Evolutionary conservation across 1,140 invertebrate species (phyloP), one percentile per base, ranked within the genome.

Genomic region (Bombus turneri): DNA sequence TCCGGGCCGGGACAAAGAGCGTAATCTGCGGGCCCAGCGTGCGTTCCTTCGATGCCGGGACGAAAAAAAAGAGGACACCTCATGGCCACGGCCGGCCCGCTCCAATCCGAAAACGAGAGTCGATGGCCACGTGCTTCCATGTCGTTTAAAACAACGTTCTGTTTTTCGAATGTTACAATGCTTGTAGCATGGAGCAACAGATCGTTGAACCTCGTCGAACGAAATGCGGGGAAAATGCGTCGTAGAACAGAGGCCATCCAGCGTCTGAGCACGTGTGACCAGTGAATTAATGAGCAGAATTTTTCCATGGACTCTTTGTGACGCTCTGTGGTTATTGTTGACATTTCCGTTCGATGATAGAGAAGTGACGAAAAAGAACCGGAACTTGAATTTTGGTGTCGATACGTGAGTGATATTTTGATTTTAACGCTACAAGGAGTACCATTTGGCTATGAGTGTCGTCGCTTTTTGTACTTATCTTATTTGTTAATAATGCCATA

Each of bases 1-100:
- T 88, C 68, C 81, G 79, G 82, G 87, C 57, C 37, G 34, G 75
- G 88, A 91, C 90, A 91, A 91, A 91, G 90, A 87, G 69, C 80
- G 81, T 79, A 82, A 89, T 87, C 82, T 75, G 87, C 74, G 73
- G 77, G 88, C 66, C 62, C 78, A 53, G 12, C 28, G 75, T 64
- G 81, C 68, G 81, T 86, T 88, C 62, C 59, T 75, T 3, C 68
- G 78, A 59, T 57, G 41, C 43, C 53, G 28, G 47, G 34, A 34
- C 43, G 39, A 10, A 84, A 78, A 78, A 78, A 47, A 81, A 62
- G 47, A 78, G n/a, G 53, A 79, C 28, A 13, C 10, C 37, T 79
- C 87, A 83, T 57, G 87, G 88, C 43, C 85, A 53, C 57, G 73
- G 81, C 41, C 57, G 31, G n/a, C 79, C 9, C 74, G 43, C 43